These are phyloP conservation scores for Euborellia annulipes DNA, from an alignment of 1,140 invertebrate genomes.

Conservation along the genomic window DNA sequence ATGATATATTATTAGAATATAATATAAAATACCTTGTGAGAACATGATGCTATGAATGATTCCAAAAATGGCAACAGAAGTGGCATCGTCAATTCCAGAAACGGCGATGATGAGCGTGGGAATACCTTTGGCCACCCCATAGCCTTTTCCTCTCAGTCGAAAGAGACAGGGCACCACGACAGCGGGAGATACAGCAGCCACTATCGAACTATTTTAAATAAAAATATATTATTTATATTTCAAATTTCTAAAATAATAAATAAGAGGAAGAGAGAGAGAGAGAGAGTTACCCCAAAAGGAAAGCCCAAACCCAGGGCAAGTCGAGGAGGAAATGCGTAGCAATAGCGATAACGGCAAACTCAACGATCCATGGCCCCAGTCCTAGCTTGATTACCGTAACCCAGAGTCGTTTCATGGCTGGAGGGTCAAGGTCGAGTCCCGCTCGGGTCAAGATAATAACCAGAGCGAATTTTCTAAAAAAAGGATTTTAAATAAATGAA, in stretches of 20 bases:
- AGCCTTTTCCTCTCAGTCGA: conserved; percentile 30
- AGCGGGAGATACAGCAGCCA: conserved; percentile 43
- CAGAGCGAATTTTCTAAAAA: conserved; percentile 33
- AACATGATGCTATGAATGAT: conserved; percentile 27
- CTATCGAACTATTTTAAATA: conserved; percentile 32
- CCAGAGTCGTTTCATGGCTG: conserved; percentile 29
- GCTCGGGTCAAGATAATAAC: conserved; percentile 40
- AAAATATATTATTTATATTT: neutral
- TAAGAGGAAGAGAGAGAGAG: neutral
- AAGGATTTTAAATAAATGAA: neutral
- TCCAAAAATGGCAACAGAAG: conserved; percentile 40
- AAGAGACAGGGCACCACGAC: conserved; percentile 43
- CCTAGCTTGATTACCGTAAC: conserved; percentile 28
- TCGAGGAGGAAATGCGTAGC: conserved; percentile 33
- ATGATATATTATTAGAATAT: neutral
- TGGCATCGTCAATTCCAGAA: conserved; percentile 21
- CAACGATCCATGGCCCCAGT: conserved; percentile 34
- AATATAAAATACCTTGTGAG: conserved; percentile 17
- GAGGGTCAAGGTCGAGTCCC: conserved; percentile 40
- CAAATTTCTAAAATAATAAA: neutral
- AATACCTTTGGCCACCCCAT: conserved; percentile 39
- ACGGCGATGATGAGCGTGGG: conserved; percentile 43
- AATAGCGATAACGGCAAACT: conserved; percentile 30
- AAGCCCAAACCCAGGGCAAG: conserved; percentile 37
- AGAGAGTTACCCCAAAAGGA: conserved; percentile 32